Conservation (phyloP, 2,113 vertebrate genomes). For the Leptosomus discolor region DNA sequence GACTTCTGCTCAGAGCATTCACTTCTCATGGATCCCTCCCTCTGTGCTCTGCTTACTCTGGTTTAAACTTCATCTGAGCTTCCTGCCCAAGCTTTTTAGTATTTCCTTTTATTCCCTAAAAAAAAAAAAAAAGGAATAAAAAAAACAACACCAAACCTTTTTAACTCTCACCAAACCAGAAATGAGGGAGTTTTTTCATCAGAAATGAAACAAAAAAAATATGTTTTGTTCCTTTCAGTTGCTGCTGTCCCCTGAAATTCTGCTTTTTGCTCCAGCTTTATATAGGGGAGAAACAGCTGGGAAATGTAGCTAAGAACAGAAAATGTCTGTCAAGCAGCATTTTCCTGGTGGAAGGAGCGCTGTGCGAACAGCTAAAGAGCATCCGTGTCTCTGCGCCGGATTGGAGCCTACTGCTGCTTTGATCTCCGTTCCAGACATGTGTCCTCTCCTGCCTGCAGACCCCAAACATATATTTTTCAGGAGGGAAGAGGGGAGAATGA, state of each 20-base stretch:
- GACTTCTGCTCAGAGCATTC: neutral
- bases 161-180: neutral
- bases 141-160: too few relatives aligned
- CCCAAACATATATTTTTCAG: neutral
- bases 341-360: neutral
- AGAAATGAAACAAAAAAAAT: too few relatives aligned
- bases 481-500: neutral
- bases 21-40: neutral
- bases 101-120: neutral
- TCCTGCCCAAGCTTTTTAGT: neutral
- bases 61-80: neutral
- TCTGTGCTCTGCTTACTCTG: neutral
- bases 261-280: neutral
- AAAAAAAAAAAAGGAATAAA: too few relatives aligned
- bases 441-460: neutral
- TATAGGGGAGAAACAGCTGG: neutral
- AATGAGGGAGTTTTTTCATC: too few relatives aligned
- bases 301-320: neutral
- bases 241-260: neutral
- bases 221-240: neutral
- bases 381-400: accelerated
- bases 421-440: neutral
- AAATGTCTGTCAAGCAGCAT: neutral
- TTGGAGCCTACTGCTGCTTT: neutral
- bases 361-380: neutral